phyloP scores from a whole-genome alignment of 2,888 invertebrate species.

The Drosophila niveifrons region DNA sequence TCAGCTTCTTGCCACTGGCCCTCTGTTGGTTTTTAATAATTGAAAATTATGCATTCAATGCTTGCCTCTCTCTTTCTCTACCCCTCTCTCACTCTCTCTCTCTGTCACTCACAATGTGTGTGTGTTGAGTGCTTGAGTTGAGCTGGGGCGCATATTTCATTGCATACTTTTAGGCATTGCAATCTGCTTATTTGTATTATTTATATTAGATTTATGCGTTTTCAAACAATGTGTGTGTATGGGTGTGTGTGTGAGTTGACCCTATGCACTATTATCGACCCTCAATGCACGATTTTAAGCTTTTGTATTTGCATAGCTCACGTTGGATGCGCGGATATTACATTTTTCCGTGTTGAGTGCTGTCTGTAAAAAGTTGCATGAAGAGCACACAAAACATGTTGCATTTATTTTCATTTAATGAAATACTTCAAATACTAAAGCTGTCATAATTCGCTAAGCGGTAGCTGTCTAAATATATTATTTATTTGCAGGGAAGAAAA shows the following conservation, averaged over 20 bases:
- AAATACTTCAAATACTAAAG: too few species aligned
- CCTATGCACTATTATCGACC: slow-evolving; percentile 3
- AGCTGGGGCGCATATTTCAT: slow-evolving; percentile 51
- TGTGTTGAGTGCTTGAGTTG: slow-evolving; percentile 41
- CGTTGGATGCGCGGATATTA: slow-evolving; percentile 4
- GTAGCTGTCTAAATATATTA: too few species aligned
- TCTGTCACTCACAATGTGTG: too few species aligned
- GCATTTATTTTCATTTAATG: too few species aligned
- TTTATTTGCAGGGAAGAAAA: too few species aligned
- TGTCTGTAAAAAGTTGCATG: not conserved
- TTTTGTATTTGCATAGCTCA: slow-evolving; percentile 23
- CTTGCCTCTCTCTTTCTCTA: too few species aligned
- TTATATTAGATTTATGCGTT: slow-evolving; percentile 47
- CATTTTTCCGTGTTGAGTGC: not conserved
- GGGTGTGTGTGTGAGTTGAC: slow-evolving; percentile 9
- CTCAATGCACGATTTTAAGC: not conserved
- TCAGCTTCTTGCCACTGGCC: not conserved
- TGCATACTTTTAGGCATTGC: slow-evolving; percentile 57
- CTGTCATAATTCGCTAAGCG: too few species aligned
- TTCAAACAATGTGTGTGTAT: slow-evolving; percentile 20
- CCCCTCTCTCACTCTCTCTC: too few species aligned
- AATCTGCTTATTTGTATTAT: slow-evolving; percentile 47
- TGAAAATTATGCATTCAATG: slow-evolving; percentile 73
- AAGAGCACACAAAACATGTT: not conserved
- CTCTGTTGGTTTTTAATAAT: slow-evolving; percentile 68